Evolutionary conservation across 1,140 invertebrate species (phyloP).

Genomic region (Subanguina moxae): DNA sequence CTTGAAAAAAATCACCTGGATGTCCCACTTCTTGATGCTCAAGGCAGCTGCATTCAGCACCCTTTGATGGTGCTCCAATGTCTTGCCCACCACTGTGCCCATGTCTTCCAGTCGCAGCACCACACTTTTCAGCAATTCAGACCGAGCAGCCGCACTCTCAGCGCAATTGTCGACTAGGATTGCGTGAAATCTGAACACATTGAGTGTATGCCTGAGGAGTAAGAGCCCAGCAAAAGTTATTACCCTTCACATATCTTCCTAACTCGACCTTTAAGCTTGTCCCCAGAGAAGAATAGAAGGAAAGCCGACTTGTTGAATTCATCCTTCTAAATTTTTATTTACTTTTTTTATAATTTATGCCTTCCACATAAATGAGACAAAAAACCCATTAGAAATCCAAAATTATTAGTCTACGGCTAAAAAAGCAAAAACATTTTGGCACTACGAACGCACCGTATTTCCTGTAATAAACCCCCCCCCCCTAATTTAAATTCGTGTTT

Average conservation of each 20-base stretch:
- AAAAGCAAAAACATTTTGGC: no score
- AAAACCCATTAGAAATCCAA: no score
- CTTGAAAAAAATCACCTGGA: conserved; percentile 1
- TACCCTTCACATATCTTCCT: conserved; percentile 83
- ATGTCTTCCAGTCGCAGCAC: conserved; percentile 88
- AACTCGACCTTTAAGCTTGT: conserved; percentile 86
- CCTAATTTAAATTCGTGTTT: no score
- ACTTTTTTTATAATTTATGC: neutral
- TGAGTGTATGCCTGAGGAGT: no score
- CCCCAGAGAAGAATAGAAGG: conserved; percentile 97
- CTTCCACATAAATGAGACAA: neutral
- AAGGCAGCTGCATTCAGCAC: conserved; percentile 84
- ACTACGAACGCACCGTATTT: no score
- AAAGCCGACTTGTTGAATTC: conserved; percentile 90
- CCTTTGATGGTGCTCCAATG: conserved; percentile 85
- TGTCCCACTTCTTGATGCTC: conserved; percentile 81
- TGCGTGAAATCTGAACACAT: conserved; percentile 59
- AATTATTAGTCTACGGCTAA: no score
- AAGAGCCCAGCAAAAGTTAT: neutral
- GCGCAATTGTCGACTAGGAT: conserved; percentile 69
- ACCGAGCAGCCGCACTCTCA: conserved; percentile 77
- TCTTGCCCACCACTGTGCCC: conserved; percentile 81
- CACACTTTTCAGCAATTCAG: conserved; percentile 85
- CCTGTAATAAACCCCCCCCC: no score
- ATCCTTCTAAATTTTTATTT: conserved; percentile 64